Conservation (phyloP, 2,888 invertebrate genomes). For the Dastarcus helophoroides region DNA sequence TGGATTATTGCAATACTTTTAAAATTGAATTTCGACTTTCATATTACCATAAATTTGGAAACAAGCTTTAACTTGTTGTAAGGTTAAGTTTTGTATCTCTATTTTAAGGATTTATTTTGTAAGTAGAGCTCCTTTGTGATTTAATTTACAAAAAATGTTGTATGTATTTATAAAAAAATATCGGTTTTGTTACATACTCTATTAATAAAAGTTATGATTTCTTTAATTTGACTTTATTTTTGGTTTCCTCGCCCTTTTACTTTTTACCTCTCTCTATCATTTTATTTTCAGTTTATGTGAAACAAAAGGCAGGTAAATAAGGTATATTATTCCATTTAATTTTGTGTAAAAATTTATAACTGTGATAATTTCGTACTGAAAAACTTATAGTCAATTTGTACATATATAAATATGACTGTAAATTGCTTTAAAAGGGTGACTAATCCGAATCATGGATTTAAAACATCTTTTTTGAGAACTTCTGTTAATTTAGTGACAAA, state of each 20-base stretch:
- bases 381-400: slow-evolving; percentile 34
- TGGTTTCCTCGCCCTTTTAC: slow-evolving; percentile 22
- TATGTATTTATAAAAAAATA: slow-evolving; percentile 32
- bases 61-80: slow-evolving; percentile 17
- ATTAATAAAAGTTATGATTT: slow-evolving; percentile 31
- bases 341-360: slow-evolving; percentile 26
- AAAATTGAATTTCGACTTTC: too few species aligned
- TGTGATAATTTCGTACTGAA: slow-evolving; percentile 37
- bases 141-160: slow-evolving; percentile 19
- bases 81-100: slow-evolving; percentile 11
- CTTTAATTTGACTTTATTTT: slow-evolving; percentile 26
- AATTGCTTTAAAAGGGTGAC: slow-evolving; percentile 10
- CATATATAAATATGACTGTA: slow-evolving; percentile 18
- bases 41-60: too few species aligned
- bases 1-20: too few species aligned
- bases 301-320: background rate
- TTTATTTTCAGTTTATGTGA: slow-evolving; percentile 7
- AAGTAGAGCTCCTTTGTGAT: slow-evolving; percentile 10
- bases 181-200: slow-evolving; percentile 32
- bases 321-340: slow-evolving; percentile 8
- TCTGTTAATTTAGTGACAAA: too few species aligned
- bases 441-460: slow-evolving; percentile 6
- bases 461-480: too few species aligned
- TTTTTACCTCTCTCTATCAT: slow-evolving; percentile 15
- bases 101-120: slow-evolving; percentile 10